Percentiles rank a stretch among this genome's conserved stretches.
These are phyloP conservation scores for Andrena minutula DNA, from an alignment of 2,888 invertebrate genomes.

Conservation along the genomic window DNA sequence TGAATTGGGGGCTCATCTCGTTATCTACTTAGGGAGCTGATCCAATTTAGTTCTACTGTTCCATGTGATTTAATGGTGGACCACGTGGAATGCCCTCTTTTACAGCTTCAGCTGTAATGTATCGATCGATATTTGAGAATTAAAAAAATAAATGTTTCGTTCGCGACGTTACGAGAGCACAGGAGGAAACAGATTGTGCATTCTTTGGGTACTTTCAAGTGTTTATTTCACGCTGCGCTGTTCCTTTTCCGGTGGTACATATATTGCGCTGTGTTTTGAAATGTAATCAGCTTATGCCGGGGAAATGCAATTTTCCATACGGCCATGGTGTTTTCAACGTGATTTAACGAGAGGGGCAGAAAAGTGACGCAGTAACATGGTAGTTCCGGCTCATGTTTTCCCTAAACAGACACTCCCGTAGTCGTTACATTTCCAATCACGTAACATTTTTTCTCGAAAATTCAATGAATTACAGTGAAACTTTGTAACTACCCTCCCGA, in stretches of 20 bases:
- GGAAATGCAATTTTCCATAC: conserved; percentile 1
- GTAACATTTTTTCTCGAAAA: too few relatives aligned
- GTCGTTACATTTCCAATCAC: too few relatives aligned
- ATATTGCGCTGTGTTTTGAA: not conserved
- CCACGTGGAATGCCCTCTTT: too few relatives aligned
- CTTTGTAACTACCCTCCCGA: too few relatives aligned
- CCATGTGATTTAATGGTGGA: too few relatives aligned
- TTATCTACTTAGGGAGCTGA: too few relatives aligned
- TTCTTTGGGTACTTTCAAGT: not conserved
- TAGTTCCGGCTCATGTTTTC: too few relatives aligned
- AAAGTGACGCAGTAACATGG: not conserved
- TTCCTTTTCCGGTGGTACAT: not conserved
- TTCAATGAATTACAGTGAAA: too few relatives aligned
- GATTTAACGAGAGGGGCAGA: not conserved
- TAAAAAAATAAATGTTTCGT: not conserved
- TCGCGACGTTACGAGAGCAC: not conserved
- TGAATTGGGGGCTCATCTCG: too few relatives aligned
- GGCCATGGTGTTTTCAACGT: not conserved
- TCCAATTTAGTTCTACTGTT: too few relatives aligned
- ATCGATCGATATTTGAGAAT: not conserved
- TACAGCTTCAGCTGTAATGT: not conserved
- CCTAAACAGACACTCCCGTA: not conserved
- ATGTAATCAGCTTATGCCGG: conserved; percentile 6
- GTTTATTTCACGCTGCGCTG: not conserved
- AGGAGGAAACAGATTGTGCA: not conserved